Percentiles rank a stretch among this genome's conserved stretches.
These are phyloP conservation scores for Rhabdomys pumilio DNA, from an alignment of 2,797 vertebrate genomes.

Conservation along the genomic window DNA sequence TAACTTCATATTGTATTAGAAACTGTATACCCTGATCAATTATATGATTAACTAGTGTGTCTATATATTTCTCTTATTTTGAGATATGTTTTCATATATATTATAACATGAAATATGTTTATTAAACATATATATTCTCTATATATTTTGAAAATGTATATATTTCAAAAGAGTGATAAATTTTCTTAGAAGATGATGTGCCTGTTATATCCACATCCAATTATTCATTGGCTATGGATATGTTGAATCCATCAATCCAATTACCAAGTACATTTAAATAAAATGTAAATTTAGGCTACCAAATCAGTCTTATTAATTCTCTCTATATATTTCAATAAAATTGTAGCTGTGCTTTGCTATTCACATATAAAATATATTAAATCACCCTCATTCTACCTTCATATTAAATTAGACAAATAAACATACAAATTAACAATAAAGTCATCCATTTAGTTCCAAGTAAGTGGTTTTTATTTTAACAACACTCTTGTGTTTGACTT, in stretches of 20 bases:
- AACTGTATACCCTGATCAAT: not conserved
- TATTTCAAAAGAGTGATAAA: not conserved
- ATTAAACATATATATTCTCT: not conserved
- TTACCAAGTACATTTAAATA: constrained; percentile 17
- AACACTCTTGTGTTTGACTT: not conserved
- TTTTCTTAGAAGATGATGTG: not conserved
- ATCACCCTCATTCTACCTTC: not conserved
- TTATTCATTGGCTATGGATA: not conserved
- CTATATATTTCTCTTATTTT: not conserved
- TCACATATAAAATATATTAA: not conserved
- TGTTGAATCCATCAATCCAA: not conserved
- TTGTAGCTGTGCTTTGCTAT: not conserved
- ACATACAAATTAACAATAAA: not conserved
- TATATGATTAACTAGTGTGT: constrained; percentile 26
- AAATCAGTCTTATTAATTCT: not conserved
- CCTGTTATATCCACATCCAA: not conserved
- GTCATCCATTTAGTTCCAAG: not conserved
- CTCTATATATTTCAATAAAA: not conserved
- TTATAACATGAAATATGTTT: not conserved
- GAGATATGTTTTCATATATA: not conserved
- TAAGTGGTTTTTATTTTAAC: not conserved
- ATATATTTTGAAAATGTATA: not conserved
- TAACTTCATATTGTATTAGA: constrained; percentile 40
- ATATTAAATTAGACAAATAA: not conserved
- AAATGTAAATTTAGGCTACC: not conserved